phyloP scores from a whole-genome alignment of 2,888 invertebrate species.

The Exocentrus adspersus region DNA sequence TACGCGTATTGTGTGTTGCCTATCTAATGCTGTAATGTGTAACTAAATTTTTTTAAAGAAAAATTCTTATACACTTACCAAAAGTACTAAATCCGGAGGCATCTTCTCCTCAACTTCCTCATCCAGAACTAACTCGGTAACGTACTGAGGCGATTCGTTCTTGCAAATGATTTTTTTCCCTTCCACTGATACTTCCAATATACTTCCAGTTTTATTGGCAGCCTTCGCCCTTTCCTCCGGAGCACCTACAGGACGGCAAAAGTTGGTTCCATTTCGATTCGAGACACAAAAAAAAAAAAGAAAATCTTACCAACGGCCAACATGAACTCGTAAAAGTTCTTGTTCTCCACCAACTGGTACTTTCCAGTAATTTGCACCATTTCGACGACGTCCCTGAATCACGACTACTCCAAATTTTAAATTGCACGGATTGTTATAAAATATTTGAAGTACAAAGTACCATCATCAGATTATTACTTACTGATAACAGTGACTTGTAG shows the following conservation, averaged over 20 bases:
- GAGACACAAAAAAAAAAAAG: no score
- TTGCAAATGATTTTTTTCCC: not conserved
- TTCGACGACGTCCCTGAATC: no score
- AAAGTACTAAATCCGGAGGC: no score
- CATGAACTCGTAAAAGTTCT: not conserved
- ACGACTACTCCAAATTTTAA: no score
- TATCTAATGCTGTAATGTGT: not conserved
- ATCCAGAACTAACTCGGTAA: not conserved
- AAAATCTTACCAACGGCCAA: not conserved
- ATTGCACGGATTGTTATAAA: no score
- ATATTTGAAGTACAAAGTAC: no score
- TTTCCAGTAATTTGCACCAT: constrained; percentile 48
- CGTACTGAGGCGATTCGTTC: not conserved
- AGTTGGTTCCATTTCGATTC: not conserved
- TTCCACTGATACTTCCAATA: not conserved
- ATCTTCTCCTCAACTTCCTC: not conserved
- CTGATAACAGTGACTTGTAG: no score
- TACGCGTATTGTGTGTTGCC: no score
- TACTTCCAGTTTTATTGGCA: not conserved
- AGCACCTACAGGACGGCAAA: not conserved
- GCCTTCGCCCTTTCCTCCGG: not conserved
- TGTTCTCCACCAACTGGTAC: constrained; percentile 21
- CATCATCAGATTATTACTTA: no score
- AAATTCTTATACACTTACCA: no score
- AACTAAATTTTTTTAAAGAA: no score